Conservation (phyloP, 2,113 vertebrate genomes). For the Garra rufa region DNA sequence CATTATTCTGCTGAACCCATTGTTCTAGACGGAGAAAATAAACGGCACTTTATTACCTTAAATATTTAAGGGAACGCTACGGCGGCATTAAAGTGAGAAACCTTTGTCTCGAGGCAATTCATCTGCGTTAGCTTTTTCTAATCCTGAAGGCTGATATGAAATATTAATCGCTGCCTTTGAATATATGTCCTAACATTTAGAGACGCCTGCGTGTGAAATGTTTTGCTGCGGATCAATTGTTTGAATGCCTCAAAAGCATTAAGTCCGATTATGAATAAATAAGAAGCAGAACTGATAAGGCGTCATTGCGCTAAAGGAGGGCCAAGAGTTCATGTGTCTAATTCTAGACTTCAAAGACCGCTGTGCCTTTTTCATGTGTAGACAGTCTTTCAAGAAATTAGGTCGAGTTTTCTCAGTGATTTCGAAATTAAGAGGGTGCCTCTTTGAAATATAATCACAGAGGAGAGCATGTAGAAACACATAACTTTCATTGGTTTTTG, state of each 20-base stretch:
- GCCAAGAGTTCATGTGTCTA: slow-evolving; percentile 72
- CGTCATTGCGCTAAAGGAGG: slow-evolving; percentile 62
- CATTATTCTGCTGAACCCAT: not conserved
- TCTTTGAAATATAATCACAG: slow-evolving; percentile 81
- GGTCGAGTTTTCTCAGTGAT: slow-evolving; percentile 79
- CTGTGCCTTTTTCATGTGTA: slow-evolving; percentile 69
- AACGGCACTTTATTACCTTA: slow-evolving; percentile 7
- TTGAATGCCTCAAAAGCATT: slow-evolving; percentile 59
- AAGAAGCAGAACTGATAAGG: slow-evolving; percentile 54
- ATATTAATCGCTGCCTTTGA: slow-evolving; percentile 15
- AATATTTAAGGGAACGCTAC: slow-evolving; percentile 22
- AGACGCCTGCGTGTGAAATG: not conserved
- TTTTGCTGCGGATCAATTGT: slow-evolving; percentile 28
- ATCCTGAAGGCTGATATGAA: slow-evolving; percentile 30
- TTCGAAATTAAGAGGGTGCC: slow-evolving; percentile 74
- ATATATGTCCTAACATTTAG: slow-evolving; percentile 21
- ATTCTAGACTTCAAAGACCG: slow-evolving; percentile 81
- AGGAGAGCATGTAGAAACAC: slow-evolving; percentile 74
- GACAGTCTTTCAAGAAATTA: slow-evolving; percentile 74
- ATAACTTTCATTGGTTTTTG: slow-evolving; percentile 63
- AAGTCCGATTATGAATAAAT: slow-evolving; percentile 63
- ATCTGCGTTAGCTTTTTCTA: not conserved
- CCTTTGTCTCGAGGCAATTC: slow-evolving; percentile 22
- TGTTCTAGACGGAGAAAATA: slow-evolving; percentile 15
- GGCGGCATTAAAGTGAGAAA: slow-evolving; percentile 8